Conservation (phyloP, 2,888 invertebrate species). For the Cheilosia scutellata region DNA sequence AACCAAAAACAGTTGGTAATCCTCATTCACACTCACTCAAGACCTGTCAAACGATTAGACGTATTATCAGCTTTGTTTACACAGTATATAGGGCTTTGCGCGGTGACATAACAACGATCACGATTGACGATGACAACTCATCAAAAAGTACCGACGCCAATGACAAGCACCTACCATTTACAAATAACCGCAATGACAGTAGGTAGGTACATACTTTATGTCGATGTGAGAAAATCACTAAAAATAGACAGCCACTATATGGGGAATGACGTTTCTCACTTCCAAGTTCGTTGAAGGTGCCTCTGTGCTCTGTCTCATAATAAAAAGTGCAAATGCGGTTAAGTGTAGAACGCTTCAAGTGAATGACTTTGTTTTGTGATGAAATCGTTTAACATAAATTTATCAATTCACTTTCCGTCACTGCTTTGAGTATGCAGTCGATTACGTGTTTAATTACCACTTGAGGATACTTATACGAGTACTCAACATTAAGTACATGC, state of each 20-base stretch:
- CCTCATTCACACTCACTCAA: slow-evolving; percentile 7
- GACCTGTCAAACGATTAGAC: slow-evolving; percentile 9
- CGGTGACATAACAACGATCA: background rate
- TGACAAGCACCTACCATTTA: slow-evolving; percentile 10
- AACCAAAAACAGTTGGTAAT: background rate
- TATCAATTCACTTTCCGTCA: background rate
- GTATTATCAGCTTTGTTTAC: background rate
- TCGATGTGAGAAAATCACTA: slow-evolving; percentile 44
- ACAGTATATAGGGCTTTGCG: background rate
- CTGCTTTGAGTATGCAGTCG: slow-evolving; percentile 1
- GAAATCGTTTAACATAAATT: slow-evolving; percentile 10
- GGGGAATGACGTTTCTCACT: slow-evolving; percentile 24
- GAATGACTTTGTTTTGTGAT: slow-evolving; percentile 25
- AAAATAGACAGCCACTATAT: slow-evolving; percentile 38
- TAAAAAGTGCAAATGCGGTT: slow-evolving; percentile 36
- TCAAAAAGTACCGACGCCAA: slow-evolving; percentile 23
- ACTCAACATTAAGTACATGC: background rate
- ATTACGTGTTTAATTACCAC: slow-evolving; percentile 37
- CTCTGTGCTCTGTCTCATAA: background rate
- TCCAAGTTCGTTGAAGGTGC: slow-evolving; percentile 10
- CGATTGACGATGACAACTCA: slow-evolving; percentile 5
- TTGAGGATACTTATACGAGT: background rate
- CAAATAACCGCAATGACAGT: slow-evolving; percentile 28
- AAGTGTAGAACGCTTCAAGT: slow-evolving; percentile 2
- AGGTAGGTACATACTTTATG: background rate